phyloP scores from a whole-genome alignment of 2,113 vertebrate species.

The Vidua chalybeata region DNA sequence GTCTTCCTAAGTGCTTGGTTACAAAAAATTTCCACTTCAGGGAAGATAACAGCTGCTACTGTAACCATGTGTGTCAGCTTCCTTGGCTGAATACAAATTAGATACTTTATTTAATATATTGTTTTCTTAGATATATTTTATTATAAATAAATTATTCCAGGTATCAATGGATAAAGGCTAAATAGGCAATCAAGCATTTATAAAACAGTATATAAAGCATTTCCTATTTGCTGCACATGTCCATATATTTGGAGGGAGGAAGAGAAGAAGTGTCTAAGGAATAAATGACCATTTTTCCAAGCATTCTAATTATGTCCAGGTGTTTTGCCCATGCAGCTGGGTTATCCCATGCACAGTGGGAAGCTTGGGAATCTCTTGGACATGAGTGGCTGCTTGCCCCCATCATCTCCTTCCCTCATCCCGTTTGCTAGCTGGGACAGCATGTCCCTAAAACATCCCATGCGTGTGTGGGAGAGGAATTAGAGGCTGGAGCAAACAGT shows the following conservation, averaged over 20 bases:
- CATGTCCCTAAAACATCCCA: rapidly evolving
- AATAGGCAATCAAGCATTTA: neutral
- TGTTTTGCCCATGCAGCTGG: neutral
- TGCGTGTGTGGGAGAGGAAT: neutral
- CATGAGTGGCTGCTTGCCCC: rapidly evolving
- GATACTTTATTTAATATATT: neutral
- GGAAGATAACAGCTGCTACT: neutral
- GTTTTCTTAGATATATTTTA: neutral
- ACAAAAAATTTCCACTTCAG: constrained; percentile 1
- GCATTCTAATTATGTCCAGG: neutral
- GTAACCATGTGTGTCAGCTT: neutral
- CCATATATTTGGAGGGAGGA: neutral
- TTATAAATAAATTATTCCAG: neutral
- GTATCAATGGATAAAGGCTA: neutral
- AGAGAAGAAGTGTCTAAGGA: neutral
- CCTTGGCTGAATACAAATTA: neutral
- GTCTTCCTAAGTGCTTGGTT: neutral
- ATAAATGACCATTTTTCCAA: neutral
- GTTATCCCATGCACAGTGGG: neutral
- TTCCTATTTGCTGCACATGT: neutral
- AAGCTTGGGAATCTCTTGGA: neutral
- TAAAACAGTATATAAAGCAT: neutral
- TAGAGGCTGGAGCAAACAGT: neutral
- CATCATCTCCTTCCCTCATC: neutral
- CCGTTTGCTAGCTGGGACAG: neutral